Evolutionary conservation across 2,888 invertebrate genomes (phyloP), one percentile per base, ranked within the genome.

Genomic region (Formica aserva): DNA sequence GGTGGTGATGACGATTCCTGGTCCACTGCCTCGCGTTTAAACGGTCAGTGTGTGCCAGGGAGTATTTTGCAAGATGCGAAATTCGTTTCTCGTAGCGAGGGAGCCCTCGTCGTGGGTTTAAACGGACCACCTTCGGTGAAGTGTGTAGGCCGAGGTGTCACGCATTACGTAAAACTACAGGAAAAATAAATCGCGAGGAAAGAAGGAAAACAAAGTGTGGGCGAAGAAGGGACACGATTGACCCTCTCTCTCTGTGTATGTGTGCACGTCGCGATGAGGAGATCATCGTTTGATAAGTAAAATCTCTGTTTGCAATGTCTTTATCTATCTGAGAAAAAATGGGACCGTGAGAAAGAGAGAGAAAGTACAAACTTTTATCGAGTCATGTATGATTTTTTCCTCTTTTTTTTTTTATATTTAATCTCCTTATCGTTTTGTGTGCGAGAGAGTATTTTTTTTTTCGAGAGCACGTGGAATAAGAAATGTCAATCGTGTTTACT

Each of bases 221-320:
- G 62, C 45, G 62, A 75, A 74, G 74, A 67, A 76, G 52, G 62
- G 82, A 67, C 63, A 83, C 75, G 77, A 78, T 78, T 78, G 26
- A 83, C 75, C 65, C 72, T 48, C 77, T 29, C 38, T 9, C 85
- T 82, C 83, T 77, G 83, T 48, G 87, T 84, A 86, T 82, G 84
- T 82, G 57, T 66, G 45, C 65, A 85, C 88, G 82, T 76, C 90
- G 85, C 83, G 84, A 93, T 93, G 93, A 92, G 92, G 91, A 92
- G 92, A 86, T 88, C 93, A 90, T 87, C 92, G 84, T 92, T 92
- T 82, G 92, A 93, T 92, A 93, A 93, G 93, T 93, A 93, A 92
- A 89, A 71, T 76, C 84, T 35, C 60, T 69, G 13, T 80, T 80
- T n/a, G 60, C 81, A 74, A 86, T 85, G 82, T 65, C 35, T 57